These are phyloP conservation scores for Pseudochirops cupreus DNA, from an alignment of 2,797 vertebrate genomes.

Conservation along the genomic window DNA sequence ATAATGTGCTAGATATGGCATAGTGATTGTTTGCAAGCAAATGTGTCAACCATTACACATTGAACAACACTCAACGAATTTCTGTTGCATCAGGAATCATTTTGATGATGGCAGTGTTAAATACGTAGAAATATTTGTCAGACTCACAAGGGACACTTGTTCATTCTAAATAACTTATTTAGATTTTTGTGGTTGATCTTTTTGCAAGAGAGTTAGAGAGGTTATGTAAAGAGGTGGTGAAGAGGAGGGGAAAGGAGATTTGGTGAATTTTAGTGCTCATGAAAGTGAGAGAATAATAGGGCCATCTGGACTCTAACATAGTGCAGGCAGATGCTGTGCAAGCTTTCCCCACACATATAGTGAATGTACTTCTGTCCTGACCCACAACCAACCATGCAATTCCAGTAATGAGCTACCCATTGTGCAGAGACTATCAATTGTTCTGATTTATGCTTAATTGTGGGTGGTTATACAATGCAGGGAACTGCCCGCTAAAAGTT, in stretches of 20 bases:
- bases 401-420: conserved; percentile 81
- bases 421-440: conserved; percentile 81
- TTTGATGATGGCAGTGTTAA: conserved; percentile 76
- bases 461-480: conserved; percentile 67
- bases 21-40: conserved; percentile 74
- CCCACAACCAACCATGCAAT: conserved; percentile 80
- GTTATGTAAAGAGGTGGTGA: background rate
- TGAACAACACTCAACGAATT: conserved; percentile 80
- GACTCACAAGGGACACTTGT: rapidly evolving
- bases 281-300: conserved; percentile 70
- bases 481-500: conserved; percentile 62
- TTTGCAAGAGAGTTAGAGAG: conserved; percentile 2
- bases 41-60: conserved; percentile 78
- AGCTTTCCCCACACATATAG: conserved; percentile 76
- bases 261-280: conserved; percentile 74
- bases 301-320: conserved; percentile 81
- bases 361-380: conserved; percentile 80
- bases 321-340: conserved; percentile 49
- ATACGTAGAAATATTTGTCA: conserved; percentile 74
- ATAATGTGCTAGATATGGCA: conserved; percentile 75
- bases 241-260: conserved; percentile 48
- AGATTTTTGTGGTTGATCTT: background rate
- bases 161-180: background rate
- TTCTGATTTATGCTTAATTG: conserved; percentile 75
- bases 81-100: conserved; percentile 75